Conservation (phyloP, 2,888 invertebrate species). For the Cryptocheilus praepositus region DNA sequence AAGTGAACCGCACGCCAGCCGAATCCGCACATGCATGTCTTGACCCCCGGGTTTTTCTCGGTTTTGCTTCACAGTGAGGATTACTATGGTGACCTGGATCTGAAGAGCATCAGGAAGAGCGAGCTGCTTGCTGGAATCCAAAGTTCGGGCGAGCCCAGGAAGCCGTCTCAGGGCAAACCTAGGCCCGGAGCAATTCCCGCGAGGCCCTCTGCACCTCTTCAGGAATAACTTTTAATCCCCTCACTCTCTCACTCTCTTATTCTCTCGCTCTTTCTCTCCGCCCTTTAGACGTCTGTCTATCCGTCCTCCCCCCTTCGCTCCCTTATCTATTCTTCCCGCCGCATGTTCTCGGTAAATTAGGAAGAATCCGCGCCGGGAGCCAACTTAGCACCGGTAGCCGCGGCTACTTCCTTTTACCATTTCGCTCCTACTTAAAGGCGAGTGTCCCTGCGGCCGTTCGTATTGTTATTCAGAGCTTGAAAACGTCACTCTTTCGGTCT, state of each 20-base stretch:
- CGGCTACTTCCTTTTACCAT: constrained; percentile 9
- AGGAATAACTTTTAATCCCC: constrained; percentile 64
- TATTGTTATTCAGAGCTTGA: too few species aligned
- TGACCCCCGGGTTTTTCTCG: constrained; percentile 64
- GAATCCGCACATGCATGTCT: constrained; percentile 52
- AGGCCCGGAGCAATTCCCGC: constrained; percentile 68
- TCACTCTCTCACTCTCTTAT: constrained; percentile 20
- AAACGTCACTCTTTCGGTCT: too few species aligned
- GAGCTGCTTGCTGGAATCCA: constrained; percentile 90
- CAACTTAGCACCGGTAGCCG: neutral
- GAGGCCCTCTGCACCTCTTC: constrained; percentile 73
- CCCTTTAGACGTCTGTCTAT: constrained; percentile 3
- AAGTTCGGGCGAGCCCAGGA: constrained; percentile 78
- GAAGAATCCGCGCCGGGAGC: constrained; percentile 1
- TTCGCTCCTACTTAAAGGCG: neutral
- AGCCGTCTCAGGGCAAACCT: constrained; percentile 78
- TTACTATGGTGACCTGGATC: constrained; percentile 96
- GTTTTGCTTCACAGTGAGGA: constrained; percentile 88
- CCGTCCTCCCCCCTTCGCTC: constrained; percentile 8
- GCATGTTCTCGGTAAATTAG: neutral
- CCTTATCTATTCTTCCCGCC: neutral
- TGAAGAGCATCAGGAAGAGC: constrained; percentile 96
- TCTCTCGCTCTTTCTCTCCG: constrained; percentile 3
- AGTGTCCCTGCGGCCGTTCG: too few species aligned
- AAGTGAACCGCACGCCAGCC: constrained; percentile 22